Evolutionary conservation across 1,140 invertebrate genomes (phyloP), one percentile per base, ranked within the genome.

Genomic region (Limonius californicus): DNA sequence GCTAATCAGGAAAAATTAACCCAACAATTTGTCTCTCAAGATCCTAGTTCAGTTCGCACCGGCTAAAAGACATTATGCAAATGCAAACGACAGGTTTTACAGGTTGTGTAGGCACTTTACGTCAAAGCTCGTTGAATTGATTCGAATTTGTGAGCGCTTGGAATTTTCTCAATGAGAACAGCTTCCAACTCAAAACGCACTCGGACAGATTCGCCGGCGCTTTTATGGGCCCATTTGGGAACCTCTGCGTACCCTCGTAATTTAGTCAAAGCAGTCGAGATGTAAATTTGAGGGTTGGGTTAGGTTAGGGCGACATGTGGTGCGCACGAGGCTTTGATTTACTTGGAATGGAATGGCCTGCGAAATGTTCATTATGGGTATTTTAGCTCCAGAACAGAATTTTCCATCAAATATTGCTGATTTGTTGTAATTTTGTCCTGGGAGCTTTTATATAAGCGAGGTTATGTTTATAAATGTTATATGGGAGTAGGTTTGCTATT

Each of bases 221-320:
- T n/a, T n/a, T n/a, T n/a, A n/a, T n/a, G n/a, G n/a, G n/a, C n/a
- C n/a, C n/a, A n/a, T n/a, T 19, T 54, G 2, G 20, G 50, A 54
- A 19, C 15, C 15, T 54, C 20, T 54, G 50, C 7, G 3, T 6
- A 11, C n/a, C 2, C 19, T 54, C 19, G 19, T 54, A 23, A 54
- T 54, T 54, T 54, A 58, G 42, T 12, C 42, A 18, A 27, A n/a
- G 42, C n/a, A 45, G n/a, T 35, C n/a, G 8, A n/a, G 32, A 35
- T 35, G 8, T 35, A 54, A 43, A 42, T 45, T 61, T 43, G 43
- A 55, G 18, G 50, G 18, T 43, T 56, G 54, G 60, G 54, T 62
- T 62, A 62, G 54, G 54, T 62, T 57, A 57, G 42, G 54, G 14
- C 55, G 50, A 62, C 60, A 62, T 62, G 60, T 62, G 60, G 60